Conservation (phyloP, 1,140 invertebrate genomes). For the Rhyacophila brunnea region DNA sequence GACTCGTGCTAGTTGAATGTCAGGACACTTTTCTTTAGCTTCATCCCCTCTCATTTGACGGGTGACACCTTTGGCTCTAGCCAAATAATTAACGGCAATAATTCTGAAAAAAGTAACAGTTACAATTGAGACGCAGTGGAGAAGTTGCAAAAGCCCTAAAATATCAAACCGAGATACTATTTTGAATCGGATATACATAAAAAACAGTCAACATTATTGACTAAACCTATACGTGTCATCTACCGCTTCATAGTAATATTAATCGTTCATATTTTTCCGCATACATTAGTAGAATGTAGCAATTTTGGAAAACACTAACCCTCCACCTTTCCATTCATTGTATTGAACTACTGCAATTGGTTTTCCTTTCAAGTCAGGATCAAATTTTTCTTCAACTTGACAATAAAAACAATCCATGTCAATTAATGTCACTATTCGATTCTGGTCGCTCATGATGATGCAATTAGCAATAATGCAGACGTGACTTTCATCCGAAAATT, state of each 20-base stretch:
- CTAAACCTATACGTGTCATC: too few species aligned
- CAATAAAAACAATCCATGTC: conserved; percentile 99
- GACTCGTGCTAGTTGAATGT: conserved; percentile 81
- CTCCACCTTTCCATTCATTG: conserved; percentile 87
- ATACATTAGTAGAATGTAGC: too few species aligned
- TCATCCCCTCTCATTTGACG: conserved; percentile 89
- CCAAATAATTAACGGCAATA: conserved; percentile 97
- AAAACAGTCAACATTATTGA: too few species aligned
- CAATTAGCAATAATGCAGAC: too few species aligned
- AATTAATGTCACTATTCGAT: conserved; percentile 80
- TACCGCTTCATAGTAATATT: too few species aligned
- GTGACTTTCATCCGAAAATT: too few species aligned
- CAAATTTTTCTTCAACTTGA: conserved; percentile 88
- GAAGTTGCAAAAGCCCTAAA: not conserved
- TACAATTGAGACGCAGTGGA: not conserved
- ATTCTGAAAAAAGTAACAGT: conserved; percentile 76
- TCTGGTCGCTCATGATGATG: conserved; percentile 9
- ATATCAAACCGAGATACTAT: conserved; percentile 7
- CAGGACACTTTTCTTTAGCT: conserved; percentile 84
- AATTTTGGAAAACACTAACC: too few species aligned
- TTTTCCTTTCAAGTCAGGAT: conserved; percentile 77
- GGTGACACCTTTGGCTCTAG: conserved; percentile 84
- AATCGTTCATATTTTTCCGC: too few species aligned
- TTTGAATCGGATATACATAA: too few species aligned
- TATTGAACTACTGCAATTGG: conserved; percentile 95